Conservation (phyloP, 2,888 invertebrate genomes). For the Tortricodes alternella region DNA sequence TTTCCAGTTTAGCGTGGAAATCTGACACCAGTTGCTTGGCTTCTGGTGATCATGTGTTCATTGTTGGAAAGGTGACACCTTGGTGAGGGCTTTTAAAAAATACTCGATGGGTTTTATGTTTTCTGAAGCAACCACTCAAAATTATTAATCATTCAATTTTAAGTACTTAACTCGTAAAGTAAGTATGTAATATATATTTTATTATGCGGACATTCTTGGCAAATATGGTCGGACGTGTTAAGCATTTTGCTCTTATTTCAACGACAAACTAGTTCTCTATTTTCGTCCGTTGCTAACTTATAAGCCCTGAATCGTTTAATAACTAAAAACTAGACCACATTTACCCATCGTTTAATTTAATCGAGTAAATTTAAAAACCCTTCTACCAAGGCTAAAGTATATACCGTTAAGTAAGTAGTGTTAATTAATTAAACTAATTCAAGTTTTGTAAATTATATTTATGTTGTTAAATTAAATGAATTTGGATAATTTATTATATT, state of each 20-base stretch:
- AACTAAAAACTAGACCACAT: background rate
- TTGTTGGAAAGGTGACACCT: constrained; percentile 1
- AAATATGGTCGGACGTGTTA: too few species aligned
- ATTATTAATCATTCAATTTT: too few species aligned
- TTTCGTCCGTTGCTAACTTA: too few species aligned
- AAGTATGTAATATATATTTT: too few species aligned
- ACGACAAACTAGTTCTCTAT: too few species aligned
- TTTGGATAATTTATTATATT: background rate
- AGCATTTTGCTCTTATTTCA: too few species aligned
- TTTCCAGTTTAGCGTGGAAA: constrained; percentile 19
- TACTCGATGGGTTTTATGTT: constrained; percentile 16
- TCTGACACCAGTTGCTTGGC: background rate
- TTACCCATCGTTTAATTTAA: background rate
- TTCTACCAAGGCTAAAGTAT: constrained; percentile 22
- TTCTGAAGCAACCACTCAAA: too few species aligned
- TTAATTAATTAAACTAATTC: constrained; percentile 23
- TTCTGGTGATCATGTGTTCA: constrained; percentile 4
- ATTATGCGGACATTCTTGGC: too few species aligned
- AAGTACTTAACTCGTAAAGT: too few species aligned
- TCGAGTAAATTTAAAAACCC: constrained; percentile 17
- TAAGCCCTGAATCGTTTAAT: too few species aligned
- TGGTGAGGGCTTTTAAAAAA: constrained; percentile 6
- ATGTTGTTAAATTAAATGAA: constrained; percentile 27
- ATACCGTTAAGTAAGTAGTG: constrained; percentile 28
- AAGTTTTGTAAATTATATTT: constrained; percentile 31